Evolutionary conservation across 2,113 vertebrate genomes (phyloP), one percentile per base, ranked within the genome.

Genomic region (Bubalus kerabau): DNA sequence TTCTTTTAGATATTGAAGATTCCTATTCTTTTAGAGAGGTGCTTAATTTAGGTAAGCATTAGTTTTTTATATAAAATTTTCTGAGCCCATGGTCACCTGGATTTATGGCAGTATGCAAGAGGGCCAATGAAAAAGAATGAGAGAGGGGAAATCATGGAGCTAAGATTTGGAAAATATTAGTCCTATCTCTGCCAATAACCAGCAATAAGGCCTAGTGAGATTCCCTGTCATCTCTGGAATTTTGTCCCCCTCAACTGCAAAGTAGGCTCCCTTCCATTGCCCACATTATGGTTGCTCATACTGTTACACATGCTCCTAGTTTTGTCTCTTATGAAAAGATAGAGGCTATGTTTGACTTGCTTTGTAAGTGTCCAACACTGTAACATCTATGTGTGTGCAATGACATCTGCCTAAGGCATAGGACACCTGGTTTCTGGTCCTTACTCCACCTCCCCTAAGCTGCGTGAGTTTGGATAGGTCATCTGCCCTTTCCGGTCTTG

Each of bases 1-100:
- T 90, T 97, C 19, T 92, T 86, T 91, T 64, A 88, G 67, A 95
- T 95, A 94, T 83, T 88, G 74, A 90, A 83, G 48, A 71, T 50
- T 82, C 30, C 6, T 81, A 0, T 93, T 93, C 40, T 62, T 92
- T 52, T 67, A 50, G 24, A 92, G 52, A 32, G 23, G 4, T 87
- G 6, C 40, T 97, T 95, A 93, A 90, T 28, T 62, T 67, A 95
- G 56, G 60, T 67, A 92, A 80, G 40, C 50, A 80, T 50, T 82
- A 36, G 74, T 76, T 78, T 92, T 83, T 52, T 40, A 36, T 71
- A 64, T n/a, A 24, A 32, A 48, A 54, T 91, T 56, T 90, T 52
- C 76, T 83, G 60, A 67, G 28, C 17, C 81, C 82, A 91, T 28
- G 60, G 59, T 89, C 87, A 94, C 17, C 13, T 40, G 30, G 0